phyloP scores from a whole-genome alignment of 2,113 vertebrate species.

The Callipepla californica region DNA sequence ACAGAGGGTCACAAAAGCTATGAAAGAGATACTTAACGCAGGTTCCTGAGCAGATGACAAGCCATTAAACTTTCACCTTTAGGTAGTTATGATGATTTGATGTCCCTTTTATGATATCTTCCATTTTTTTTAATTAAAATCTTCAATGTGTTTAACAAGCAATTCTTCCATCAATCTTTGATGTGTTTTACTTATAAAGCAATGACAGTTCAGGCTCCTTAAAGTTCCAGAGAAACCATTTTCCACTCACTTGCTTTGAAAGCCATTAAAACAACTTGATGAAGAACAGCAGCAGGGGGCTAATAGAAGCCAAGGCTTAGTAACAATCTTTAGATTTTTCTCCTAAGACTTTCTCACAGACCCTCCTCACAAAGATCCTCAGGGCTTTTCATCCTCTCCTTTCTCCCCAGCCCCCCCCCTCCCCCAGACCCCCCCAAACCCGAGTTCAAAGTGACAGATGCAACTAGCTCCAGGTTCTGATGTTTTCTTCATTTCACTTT shows the following conservation, averaged over 20 bases:
- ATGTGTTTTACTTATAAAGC: conserved; percentile 66
- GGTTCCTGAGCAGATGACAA: conserved; percentile 34
- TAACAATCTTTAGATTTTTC: conserved; percentile 67
- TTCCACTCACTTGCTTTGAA: conserved; percentile 77
- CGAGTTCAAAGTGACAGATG: conserved; percentile 57
- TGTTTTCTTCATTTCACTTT: conserved; percentile 24
- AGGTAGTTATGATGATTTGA: conserved; percentile 35
- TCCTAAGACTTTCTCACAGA: conserved; percentile 75
- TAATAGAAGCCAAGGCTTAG: conserved; percentile 75
- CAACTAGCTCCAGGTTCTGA: conserved; percentile 25
- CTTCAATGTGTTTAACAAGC: conserved; percentile 57
- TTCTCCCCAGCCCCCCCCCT: neutral
- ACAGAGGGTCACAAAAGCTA: conserved; percentile 5
- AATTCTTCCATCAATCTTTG: conserved; percentile 61
- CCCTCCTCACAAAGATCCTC: conserved; percentile 64
- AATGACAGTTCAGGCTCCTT: conserved; percentile 58
- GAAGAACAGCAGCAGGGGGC: conserved; percentile 75
- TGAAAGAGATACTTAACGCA: conserved; percentile 34
- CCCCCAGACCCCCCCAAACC: neutral
- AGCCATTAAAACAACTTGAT: conserved; percentile 76
- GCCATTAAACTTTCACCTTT: conserved; percentile 54
- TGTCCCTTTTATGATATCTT: conserved; percentile 45
- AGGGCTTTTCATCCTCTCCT: conserved; percentile 59
- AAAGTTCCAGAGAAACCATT: conserved; percentile 74
- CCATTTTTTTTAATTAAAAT: conserved; percentile 62